Evolutionary conservation across 2,888 invertebrate genomes (phyloP).

Genomic region (Diarsia dahlii): DNA sequence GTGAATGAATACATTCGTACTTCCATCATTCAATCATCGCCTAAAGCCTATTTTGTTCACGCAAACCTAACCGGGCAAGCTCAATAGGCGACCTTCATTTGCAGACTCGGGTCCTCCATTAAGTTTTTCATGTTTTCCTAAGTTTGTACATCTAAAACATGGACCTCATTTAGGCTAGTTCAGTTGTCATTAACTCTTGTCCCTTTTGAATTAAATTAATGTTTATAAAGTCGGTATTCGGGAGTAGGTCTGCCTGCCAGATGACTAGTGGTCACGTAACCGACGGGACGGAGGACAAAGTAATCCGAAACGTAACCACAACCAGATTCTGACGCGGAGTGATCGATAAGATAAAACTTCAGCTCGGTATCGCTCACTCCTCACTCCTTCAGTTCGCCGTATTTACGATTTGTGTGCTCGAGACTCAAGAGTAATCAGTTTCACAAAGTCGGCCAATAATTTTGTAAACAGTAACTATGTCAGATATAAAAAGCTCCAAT

Average conservation of each 20-base stretch:
- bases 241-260: constrained; percentile 3
- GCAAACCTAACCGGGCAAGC: constrained; percentile 30
- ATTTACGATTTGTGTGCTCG: constrained; percentile 30
- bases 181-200: constrained; percentile 42
- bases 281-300: constrained; percentile 30
- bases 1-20: constrained; percentile 32
- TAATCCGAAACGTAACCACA: constrained; percentile 37
- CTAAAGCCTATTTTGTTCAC: constrained; percentile 42
- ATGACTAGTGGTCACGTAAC: constrained; percentile 57
- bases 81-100: constrained; percentile 50
- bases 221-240: constrained; percentile 25
- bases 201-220: constrained; percentile 53
- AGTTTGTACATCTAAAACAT: constrained; percentile 42
- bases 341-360: constrained; percentile 50
- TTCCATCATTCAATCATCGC: constrained; percentile 43
- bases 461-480: constrained; percentile 1
- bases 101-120: constrained; percentile 34
- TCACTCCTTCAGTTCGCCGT: constrained; percentile 6
- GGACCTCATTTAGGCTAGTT: constrained; percentile 26
- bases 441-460: constrained; percentile 9
- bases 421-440: constrained; percentile 21
- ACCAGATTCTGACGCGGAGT: constrained; percentile 38
- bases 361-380: constrained; percentile 10
- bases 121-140: constrained; percentile 45
- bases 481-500: not conserved